Percentiles rank a stretch among this genome's conserved stretches.
phyloP scores from a whole-genome alignment of 2,113 vertebrate genomes.

The Cacatua alba region DNA sequence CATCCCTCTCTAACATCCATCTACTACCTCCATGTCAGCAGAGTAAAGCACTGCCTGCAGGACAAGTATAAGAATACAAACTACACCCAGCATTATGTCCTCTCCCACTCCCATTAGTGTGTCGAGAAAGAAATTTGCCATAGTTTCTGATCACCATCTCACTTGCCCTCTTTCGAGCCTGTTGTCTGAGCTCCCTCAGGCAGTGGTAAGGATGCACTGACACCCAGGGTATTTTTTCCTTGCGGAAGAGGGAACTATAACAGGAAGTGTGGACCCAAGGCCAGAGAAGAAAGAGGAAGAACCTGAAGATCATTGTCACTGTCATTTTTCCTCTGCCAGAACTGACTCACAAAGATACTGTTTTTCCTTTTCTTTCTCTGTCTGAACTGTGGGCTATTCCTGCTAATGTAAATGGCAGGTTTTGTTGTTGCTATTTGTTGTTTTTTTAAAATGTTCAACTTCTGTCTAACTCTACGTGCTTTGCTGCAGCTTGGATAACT shows the following conservation, averaged over 20 bases:
- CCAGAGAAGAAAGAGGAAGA: background rate
- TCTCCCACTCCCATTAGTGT: background rate
- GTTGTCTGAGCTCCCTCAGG: background rate
- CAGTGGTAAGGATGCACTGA: background rate
- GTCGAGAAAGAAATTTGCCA: fast-evolving
- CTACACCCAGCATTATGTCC: background rate
- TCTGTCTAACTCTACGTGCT: background rate
- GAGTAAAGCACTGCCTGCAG: background rate
- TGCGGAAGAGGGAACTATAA: background rate
- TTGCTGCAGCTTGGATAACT: background rate
- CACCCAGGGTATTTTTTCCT: background rate
- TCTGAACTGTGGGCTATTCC: background rate
- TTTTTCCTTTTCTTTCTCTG: background rate
- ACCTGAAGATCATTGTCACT: background rate
- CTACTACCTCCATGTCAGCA: background rate
- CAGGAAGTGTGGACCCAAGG: fast-evolving
- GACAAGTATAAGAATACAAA: background rate
- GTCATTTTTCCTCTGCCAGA: background rate
- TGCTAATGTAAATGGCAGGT: background rate
- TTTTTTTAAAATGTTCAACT: background rate
- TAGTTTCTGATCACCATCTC: background rate
- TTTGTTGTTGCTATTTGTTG: fast-evolving
- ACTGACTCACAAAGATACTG: background rate
- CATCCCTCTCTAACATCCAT: background rate
- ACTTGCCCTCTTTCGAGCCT: background rate